Evolutionary conservation across 2,113 vertebrate genomes (phyloP), one percentile per base, ranked within the genome.

Genomic region (Scortum barcoo): DNA sequence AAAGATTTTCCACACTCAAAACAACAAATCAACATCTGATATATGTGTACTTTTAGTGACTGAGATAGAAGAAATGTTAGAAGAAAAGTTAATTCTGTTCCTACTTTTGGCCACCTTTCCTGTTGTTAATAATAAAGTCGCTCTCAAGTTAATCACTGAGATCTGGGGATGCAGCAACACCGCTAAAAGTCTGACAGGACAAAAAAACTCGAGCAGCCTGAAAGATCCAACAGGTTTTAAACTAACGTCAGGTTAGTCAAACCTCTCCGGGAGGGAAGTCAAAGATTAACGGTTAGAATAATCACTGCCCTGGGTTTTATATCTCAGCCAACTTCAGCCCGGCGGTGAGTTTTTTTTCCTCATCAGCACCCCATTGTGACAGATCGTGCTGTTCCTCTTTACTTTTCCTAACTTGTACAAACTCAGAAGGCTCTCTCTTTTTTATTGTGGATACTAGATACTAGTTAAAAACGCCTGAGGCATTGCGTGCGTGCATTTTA

Each of bases 361-460:
- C 14, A 74, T 51, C 80, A 81, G 60, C 38, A 42, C 33, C 69
- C 65, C 53, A 66, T 72, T 48, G 66, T 65, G 71, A 84, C 74
- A 58, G 83, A 81, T 62, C 65, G 42, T 63, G 38, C 65, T 60
- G 65, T 72, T 86, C 82, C 53, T 62, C 53, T 71, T 54, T 8
- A 57, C 50, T 57, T 71, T 50, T 44, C 56, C 33, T 24, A 44
- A 71, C 60, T 71, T 62, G 76, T 69, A 67, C 62, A 88, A 82
- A 72, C 63, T 66, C 58, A 16, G 46, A 67, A 61, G 62, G 51
- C 14, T 58, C n/a, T 24, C 24, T 65, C 48, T 62, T 72, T 1
- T 50, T 22, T 77, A 56, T 8, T 6, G 58, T 26, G 57, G 81
- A 70, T 82, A 71, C 46, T 48, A 51, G 75, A 42, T 67, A 66